These are phyloP conservation scores for Alectura lathami DNA, from an alignment of 2,113 vertebrate species.

Conservation along the genomic window DNA sequence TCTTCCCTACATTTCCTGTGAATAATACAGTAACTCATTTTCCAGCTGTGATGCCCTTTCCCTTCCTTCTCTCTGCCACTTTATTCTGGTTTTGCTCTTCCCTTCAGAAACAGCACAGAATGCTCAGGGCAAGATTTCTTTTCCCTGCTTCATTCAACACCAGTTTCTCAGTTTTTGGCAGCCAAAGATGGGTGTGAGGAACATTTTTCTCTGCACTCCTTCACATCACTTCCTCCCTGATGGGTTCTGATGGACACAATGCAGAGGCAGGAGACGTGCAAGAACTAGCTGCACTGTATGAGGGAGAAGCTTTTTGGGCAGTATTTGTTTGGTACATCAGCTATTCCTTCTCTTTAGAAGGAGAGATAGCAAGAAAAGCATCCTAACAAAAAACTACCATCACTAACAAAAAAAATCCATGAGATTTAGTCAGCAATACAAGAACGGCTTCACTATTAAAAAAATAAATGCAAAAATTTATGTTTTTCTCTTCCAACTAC, in stretches of 20 bases:
- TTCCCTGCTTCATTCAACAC: neutral
- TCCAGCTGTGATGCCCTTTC: neutral
- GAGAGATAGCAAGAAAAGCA: neutral
- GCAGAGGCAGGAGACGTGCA: neutral
- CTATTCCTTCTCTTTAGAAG: neutral
- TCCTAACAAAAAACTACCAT: neutral
- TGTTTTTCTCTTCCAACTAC: neutral
- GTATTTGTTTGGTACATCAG: neutral
- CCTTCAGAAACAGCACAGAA: neutral
- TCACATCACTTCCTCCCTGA: neutral
- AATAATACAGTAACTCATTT: accelerated
- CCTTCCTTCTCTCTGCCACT: neutral
- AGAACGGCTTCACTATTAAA: neutral
- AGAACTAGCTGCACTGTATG: accelerated
- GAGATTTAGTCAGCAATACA: neutral
- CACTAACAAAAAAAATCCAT: neutral
- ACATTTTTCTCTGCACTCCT: neutral
- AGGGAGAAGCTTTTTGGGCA: neutral
- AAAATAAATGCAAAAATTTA: neutral
- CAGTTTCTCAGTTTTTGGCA: neutral
- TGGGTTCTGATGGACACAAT: accelerated
- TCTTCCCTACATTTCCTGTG: neutral
- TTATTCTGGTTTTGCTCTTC: neutral
- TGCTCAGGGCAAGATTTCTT: neutral
- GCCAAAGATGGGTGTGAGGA: neutral